These are phyloP conservation scores for Atopsyche davidsoni DNA, from an alignment of 1,140 invertebrate species.

Conservation along the genomic window DNA sequence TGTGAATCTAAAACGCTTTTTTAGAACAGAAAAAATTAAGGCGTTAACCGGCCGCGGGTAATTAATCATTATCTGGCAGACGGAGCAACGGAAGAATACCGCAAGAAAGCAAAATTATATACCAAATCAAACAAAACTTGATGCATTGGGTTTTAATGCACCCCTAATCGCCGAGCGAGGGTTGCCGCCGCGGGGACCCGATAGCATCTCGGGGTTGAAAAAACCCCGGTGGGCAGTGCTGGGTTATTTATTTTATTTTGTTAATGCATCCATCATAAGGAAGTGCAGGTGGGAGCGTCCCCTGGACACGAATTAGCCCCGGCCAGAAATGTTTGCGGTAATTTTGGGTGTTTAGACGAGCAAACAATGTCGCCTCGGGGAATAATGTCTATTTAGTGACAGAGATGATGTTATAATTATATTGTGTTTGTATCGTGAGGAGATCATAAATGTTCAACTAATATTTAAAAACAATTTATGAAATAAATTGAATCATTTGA, in stretches of 20 bases:
- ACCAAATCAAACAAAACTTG: constrained; percentile 30
- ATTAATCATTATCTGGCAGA: constrained; percentile 27
- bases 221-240: constrained; percentile 7
- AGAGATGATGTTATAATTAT: no score
- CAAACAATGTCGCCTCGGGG: no score
- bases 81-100: constrained; percentile 22
- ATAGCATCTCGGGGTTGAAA: constrained; percentile 17
- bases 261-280: constrained; percentile 28
- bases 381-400: no score
- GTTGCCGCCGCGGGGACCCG: constrained; percentile 6
- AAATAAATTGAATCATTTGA: no score
- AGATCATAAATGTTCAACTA: no score
- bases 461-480: no score
- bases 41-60: constrained; percentile 19
- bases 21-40: constrained; percentile 10
- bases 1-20: constrained; percentile 4
- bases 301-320: constrained; percentile 12
- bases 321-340: neutral
- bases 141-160: constrained; percentile 31
- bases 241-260: constrained; percentile 28
- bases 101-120: constrained; percentile 27
- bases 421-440: no score
- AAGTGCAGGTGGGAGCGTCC: constrained; percentile 21
- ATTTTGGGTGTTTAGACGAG: no score
- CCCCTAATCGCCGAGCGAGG: constrained; percentile 21